Percentiles rank a stretch among this genome's conserved stretches.
These are phyloP conservation scores for Paguma larvata DNA, from an alignment of 2,797 vertebrate species.

Conservation along the genomic window DNA sequence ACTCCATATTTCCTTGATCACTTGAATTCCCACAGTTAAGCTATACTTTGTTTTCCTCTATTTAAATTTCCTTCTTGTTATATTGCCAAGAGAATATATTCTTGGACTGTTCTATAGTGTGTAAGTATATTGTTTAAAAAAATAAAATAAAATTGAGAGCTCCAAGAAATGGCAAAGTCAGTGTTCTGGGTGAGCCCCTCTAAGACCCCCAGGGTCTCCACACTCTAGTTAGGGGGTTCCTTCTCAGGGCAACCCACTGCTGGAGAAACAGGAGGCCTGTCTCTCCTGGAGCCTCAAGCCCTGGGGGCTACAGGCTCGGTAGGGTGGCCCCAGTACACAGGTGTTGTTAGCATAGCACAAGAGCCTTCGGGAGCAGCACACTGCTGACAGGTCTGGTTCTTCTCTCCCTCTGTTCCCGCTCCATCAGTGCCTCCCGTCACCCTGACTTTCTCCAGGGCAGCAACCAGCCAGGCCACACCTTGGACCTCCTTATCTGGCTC, in stretches of 20 bases:
- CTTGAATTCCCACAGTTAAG: not conserved
- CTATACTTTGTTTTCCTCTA: not conserved
- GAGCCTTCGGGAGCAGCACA: not conserved
- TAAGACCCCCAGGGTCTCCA: not conserved
- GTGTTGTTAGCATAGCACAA: not conserved
- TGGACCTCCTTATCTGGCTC: not conserved
- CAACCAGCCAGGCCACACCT: not conserved
- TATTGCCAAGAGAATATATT: not conserved
- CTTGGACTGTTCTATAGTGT: not conserved
- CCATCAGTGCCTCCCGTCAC: not conserved
- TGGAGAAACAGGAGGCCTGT: not conserved
- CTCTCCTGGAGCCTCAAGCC: not conserved
- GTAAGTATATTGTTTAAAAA: not conserved
- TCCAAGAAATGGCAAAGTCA: not conserved
- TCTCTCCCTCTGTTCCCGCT: not conserved
- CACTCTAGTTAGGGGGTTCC: not conserved
- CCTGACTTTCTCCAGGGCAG: not conserved
- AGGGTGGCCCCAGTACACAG: not conserved
- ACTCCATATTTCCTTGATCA: not conserved
- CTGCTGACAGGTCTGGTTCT: not conserved
- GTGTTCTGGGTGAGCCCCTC: not conserved
- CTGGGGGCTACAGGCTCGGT: not conserved
- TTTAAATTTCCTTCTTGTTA: not conserved
- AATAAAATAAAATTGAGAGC: not conserved
- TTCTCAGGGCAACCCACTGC: not conserved